A percentile compares a stretch with the other conserved stretches of the same genome.
These are phyloP conservation scores for Bolborhynchus lineola DNA, from an alignment of 2,113 vertebrate species.

Conservation along the genomic window DNA sequence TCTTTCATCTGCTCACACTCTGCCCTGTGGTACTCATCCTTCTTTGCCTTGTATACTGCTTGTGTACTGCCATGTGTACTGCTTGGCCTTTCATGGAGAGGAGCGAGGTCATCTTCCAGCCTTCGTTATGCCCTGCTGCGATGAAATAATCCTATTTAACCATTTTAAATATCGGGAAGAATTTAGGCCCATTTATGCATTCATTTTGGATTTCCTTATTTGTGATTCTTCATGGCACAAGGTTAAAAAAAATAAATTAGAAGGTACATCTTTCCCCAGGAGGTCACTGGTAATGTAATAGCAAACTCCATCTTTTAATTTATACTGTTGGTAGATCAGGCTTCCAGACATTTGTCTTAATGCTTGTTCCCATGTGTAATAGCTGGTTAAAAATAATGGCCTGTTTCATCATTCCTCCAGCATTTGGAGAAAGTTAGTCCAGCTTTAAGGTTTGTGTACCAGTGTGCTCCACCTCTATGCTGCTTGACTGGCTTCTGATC, in stretches of 20 bases:
- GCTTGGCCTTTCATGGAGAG: neutral
- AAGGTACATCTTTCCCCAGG: neutral
- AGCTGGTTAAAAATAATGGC: neutral
- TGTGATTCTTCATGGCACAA: neutral
- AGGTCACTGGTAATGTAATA: neutral
- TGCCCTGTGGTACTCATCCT: fast-evolving
- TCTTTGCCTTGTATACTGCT: neutral
- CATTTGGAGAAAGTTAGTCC: neutral
- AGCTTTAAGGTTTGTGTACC: constrained; percentile 30
- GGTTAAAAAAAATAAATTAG: neutral
- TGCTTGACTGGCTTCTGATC: constrained; percentile 9
- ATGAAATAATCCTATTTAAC: neutral
- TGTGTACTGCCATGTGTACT: neutral
- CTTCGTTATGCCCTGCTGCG: neutral
- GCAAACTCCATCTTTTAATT: neutral
- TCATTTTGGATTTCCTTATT: neutral
- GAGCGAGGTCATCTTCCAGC: neutral
- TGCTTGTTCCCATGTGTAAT: neutral
- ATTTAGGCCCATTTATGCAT: neutral
- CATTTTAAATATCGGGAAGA: neutral
- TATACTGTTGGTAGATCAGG: neutral
- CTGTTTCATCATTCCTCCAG: constrained; percentile 29
- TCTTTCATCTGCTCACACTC: fast-evolving
- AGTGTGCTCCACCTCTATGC: constrained; percentile 23
- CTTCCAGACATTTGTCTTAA: neutral